Conservation (phyloP, 2,888 invertebrate genomes). For the Macroteleia sp. region DNA sequence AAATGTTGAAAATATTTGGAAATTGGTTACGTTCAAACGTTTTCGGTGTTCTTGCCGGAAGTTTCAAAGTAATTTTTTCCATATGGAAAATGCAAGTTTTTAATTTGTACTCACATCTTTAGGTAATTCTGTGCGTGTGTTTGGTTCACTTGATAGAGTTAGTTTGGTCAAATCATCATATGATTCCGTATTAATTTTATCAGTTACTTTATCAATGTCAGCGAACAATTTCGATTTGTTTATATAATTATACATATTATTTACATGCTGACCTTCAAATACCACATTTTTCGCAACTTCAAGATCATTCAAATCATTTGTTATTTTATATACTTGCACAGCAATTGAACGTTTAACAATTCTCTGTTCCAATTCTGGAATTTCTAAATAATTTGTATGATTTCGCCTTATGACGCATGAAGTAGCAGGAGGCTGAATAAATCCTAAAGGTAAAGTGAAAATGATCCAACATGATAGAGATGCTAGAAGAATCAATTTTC, state of each 20-base stretch:
- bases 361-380: slow-evolving; percentile 85
- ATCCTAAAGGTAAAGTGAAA: slow-evolving; percentile 97
- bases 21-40: too few relatives aligned
- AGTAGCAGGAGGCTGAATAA: slow-evolving; percentile 96
- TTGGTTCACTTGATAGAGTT: background rate
- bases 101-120: too few relatives aligned
- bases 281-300: slow-evolving; percentile 79
- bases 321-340: slow-evolving; percentile 63
- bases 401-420: slow-evolving; percentile 90
- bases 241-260: slow-evolving; percentile 22
- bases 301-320: slow-evolving; percentile 73
- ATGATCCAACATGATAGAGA: slow-evolving; percentile 98
- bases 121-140: too few relatives aligned
- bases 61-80: too few relatives aligned
- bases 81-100: too few relatives aligned
- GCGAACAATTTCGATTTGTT: slow-evolving; percentile 19
- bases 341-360: slow-evolving; percentile 85
- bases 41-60: too few relatives aligned
- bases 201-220: background rate
- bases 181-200: background rate
- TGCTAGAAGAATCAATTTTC: slow-evolving; percentile 93
- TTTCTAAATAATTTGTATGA: slow-evolving; percentile 87
- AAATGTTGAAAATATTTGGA: too few relatives aligned
- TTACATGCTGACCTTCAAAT: slow-evolving; percentile 76
- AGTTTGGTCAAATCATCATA: background rate